Base-by-base conservation (phyloP, 2,113 vertebrate species). In the Calidris pugnax region DNA sequence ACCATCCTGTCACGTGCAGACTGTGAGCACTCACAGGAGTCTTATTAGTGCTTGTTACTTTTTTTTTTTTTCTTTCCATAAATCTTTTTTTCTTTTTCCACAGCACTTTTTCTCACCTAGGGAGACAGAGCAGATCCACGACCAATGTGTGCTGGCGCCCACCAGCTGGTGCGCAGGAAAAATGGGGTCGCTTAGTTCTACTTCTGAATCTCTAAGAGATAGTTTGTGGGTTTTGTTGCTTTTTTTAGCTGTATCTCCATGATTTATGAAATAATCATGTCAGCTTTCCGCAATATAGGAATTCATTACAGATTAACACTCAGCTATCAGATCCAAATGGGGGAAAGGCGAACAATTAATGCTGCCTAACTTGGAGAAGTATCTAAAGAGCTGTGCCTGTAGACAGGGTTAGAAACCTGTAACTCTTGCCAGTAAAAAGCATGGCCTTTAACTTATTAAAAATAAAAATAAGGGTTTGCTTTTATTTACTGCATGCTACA, bases 311-410 rank as follows among this genome's bases (percentile, higher is more conserved):
- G 69, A 94, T 92, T 90, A 96, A 81, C 68, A 76, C 62, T 88
- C 76, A 41, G 5, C 79, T 89, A 68, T 75, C 77, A 57, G 73
- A 89, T 96, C 95, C 92, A 95, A 96, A 92, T 92, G 60, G 92
- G 69, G 72, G 43, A 94, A 96, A 97, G 94, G 90, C 10, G 0
- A 96, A 78, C 35, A 75, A 81, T 51, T 94, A 83, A 68, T 60
- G 57, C 26, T 93, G 73, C 89, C 83, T 90, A 93, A 95, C 83
- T 97, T 87, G 68, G 92, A 95, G 76, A 95, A 90, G n/a, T 93
- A 85, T 81, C 69, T 92, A n/a, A 92, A 78, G 30, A 84, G 7
- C 39, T 59, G 27, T 0, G 56, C 35, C 35, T 67, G 32, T 37
- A 37, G 30, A 87, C 75, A 84, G 41, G 43, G 28, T 63, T 77